A percentile compares a stretch with the other conserved stretches of the same genome.
phyloP scores from a whole-genome alignment of 1,140 invertebrate species.

The Drosophila carrolli region DNA sequence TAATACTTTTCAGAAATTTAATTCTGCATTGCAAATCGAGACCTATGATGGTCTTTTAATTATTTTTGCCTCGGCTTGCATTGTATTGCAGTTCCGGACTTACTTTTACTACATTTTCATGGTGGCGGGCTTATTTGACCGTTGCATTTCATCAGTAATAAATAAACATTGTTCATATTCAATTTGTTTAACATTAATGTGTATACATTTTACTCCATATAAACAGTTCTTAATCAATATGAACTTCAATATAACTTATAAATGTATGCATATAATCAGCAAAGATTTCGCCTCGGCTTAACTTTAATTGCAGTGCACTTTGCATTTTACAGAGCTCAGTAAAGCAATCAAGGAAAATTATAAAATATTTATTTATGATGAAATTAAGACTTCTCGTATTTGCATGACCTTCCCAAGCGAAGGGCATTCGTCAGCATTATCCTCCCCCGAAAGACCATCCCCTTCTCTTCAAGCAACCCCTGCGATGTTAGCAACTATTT shows the following conservation, averaged over 20 bases:
- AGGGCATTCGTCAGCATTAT: constrained; percentile 1
- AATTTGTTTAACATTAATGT: no score
- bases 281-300: no score
- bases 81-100: background rate
- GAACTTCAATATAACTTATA: no score
- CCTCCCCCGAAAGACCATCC: background rate
- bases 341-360: background rate
- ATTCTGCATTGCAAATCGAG: constrained; percentile 4
- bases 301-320: no score
- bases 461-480: background rate
- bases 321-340: no score
- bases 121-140: no score
- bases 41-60: background rate
- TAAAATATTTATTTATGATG: background rate
- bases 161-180: no score
- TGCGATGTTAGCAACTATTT: constrained; percentile 47
- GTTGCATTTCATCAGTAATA: no score
- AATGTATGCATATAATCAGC: no score
- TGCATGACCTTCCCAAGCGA: background rate
- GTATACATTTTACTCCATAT: no score
- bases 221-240: no score
- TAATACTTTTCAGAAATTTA: background rate
- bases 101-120: background rate
- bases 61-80: background rate
- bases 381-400: background rate